Evolutionary conservation across 1,140 invertebrate genomes (phyloP).

Genomic region (Drosophila simulans): DNA sequence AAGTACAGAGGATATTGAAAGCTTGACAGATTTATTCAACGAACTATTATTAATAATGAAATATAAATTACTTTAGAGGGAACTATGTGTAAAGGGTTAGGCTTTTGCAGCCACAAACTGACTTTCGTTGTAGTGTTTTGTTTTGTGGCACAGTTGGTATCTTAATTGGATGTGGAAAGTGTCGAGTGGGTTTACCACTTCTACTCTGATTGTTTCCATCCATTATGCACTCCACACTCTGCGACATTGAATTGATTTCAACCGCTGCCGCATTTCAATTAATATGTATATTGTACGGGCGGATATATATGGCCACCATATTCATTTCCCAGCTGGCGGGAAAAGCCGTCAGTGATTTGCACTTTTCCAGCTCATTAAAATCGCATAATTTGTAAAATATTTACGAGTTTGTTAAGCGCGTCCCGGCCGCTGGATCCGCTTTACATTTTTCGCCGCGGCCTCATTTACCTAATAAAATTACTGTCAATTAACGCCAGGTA

Average conservation of each 20-base stretch:
- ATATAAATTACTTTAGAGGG: too few species aligned
- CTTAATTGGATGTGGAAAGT: constrained; percentile 12
- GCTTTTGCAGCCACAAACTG: background rate
- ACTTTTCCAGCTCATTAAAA: constrained; percentile 83
- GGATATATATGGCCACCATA: constrained; percentile 14
- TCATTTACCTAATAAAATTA: constrained; percentile 82
- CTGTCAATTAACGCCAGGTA: constrained; percentile 73
- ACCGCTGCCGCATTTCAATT: constrained; percentile 38
- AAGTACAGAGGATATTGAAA: background rate
- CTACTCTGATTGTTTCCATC: constrained; percentile 11
- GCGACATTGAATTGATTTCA: constrained; percentile 33
- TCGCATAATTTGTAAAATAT: constrained; percentile 81
- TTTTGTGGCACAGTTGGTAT: constrained; percentile 2
- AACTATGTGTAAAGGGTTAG: background rate
- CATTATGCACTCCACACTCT: constrained; percentile 24
- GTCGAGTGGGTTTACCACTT: constrained; percentile 3
- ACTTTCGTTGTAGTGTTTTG: constrained; percentile 4
- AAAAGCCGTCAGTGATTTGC: constrained; percentile 71
- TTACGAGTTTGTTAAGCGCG: constrained; percentile 67
- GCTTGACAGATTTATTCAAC: too few species aligned
- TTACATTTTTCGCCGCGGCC: constrained; percentile 30
- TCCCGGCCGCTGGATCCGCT: constrained; percentile 41
- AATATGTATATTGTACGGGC: constrained; percentile 18
- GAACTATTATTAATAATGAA: too few species aligned
- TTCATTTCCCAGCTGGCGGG: constrained; percentile 14